Percentiles rank a stretch among this genome's conserved stretches.
Conservation (phyloP, 2,113 vertebrate genomes). For the Microtus oregoni region DNA sequence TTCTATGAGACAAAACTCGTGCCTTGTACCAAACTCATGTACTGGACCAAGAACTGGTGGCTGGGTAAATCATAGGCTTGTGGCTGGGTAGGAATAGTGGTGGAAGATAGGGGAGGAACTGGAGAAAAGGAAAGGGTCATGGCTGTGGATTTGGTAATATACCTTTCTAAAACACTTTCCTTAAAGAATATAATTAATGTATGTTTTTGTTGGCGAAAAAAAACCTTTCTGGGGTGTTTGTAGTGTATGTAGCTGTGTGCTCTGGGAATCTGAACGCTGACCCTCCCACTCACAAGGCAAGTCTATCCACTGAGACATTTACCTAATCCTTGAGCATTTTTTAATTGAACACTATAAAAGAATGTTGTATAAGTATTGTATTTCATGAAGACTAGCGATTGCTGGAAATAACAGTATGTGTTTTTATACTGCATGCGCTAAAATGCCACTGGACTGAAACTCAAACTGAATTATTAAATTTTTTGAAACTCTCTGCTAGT, state of each 20-base stretch:
- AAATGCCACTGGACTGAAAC: not conserved
- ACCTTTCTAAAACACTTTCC: not conserved
- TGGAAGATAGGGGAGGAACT: too few relatives aligned
- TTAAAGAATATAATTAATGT: constrained; percentile 19
- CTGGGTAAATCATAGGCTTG: not conserved
- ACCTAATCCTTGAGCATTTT: not conserved
- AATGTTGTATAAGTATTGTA: constrained; percentile 1
- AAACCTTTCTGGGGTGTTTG: not conserved
- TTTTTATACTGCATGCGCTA: not conserved
- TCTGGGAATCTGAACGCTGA: not conserved
- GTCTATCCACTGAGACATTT: not conserved
- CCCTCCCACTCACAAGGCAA: not conserved
- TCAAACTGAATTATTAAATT: constrained; percentile 35
- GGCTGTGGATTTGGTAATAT: not conserved
- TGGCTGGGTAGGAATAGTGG: not conserved
- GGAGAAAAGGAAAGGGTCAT: too few relatives aligned
- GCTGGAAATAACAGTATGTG: not conserved
- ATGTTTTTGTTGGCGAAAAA: not conserved
- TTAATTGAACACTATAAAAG: not conserved
- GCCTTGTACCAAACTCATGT: not conserved
- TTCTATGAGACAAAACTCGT: not conserved
- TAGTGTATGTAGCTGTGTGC: not conserved
- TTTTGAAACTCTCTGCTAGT: constrained; percentile 21
- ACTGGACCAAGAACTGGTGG: not conserved
- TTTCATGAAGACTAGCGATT: not conserved